Conservation (phyloP, 2,113 vertebrate genomes). For the Menura novaehollandiae region DNA sequence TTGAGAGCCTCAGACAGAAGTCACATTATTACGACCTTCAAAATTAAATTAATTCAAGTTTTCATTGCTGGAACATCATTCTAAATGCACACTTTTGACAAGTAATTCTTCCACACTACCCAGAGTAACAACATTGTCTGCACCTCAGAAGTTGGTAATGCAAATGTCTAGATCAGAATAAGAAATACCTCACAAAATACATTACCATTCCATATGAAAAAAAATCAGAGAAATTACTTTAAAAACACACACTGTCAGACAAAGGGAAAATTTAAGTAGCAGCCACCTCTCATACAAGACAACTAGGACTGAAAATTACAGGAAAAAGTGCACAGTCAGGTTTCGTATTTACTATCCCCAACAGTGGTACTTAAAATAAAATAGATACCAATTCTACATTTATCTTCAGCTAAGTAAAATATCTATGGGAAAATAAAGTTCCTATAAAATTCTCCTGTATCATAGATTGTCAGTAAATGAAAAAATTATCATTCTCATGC, state of each 20-base stretch:
- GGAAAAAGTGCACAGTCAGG: neutral
- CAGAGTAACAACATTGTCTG: neutral
- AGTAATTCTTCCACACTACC: neutral
- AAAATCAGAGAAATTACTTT: neutral
- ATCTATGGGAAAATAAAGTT: neutral
- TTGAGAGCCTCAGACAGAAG: neutral
- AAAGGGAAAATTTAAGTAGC: neutral
- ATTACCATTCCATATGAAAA: neutral
- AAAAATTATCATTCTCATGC: neutral
- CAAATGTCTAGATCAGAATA: neutral
- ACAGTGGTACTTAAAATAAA: neutral
- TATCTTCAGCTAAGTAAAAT: neutral
- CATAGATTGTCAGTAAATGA: neutral
- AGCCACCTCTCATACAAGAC: neutral
- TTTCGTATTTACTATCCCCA: neutral
- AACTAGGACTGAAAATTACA: neutral
- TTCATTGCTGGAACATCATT: neutral
- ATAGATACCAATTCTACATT: neutral
- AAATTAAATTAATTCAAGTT: neutral
- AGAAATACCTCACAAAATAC: neutral
- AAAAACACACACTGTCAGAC: neutral
- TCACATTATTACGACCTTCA: accelerated
- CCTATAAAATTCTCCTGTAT: neutral
- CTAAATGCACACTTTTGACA: neutral
- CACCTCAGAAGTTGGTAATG: neutral